Evolutionary conservation across 2,888 invertebrate species (phyloP), one percentile per base, ranked within the genome.

Genomic region (Ptilodon capucinus): DNA sequence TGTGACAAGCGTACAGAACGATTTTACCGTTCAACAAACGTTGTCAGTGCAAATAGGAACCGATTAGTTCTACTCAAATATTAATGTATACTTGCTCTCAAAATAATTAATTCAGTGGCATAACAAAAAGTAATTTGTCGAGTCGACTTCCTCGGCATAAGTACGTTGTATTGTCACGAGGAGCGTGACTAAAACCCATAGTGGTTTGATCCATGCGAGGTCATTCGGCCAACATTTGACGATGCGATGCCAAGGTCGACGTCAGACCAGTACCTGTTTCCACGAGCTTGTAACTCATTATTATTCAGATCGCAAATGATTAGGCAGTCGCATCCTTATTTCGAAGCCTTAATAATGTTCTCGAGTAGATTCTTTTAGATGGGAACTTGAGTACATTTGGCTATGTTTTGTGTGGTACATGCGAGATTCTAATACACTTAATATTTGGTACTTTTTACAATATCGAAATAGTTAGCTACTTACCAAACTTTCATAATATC

Each of bases 111-210:
- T 30, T 48, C 42, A 42, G 48, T 57, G 56, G 47, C 54, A 57
- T 52, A 51, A 36, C 50, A 46, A 53, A 46, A 55, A 54, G 63
- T 49, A 45, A 48, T 57, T 46, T 53, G 49, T 36, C 30, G 48
- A 34, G 44, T 43, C 17, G 13, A 55, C 48, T 66, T 65, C 67
- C 61, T 56, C 51, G 40, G 44, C 54, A 41, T 38, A 48, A 40
- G 48, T 51, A 60, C 44, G 62, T 64, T 57, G 54, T 58, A 64
- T 62, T 70, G 64, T 64, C 63, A 68, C 63, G 66, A 74, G 56
- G 76, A 64, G 81, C 87, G 86, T 87, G 86, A 81, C 85, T 79
- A 81, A 84, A 80, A 65, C 69, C 77, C 83, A 85, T 86, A 76
- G 74, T 65, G 68, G 70, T 70, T 47, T 68, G 67, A 69, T 66